Conservation (phyloP, 2,113 vertebrate species). For the Phainopepla nitens region DNA sequence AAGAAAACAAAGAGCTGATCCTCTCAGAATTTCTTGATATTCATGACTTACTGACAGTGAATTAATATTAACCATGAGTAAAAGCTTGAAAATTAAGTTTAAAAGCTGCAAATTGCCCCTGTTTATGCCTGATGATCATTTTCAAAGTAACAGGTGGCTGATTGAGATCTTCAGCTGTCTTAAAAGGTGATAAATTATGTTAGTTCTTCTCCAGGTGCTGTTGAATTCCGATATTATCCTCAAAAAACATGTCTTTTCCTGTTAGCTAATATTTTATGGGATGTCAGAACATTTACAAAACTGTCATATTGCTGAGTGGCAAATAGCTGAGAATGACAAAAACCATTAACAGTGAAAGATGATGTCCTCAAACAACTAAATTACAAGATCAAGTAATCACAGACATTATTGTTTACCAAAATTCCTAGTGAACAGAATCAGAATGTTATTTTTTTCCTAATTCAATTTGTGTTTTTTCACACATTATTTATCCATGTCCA, state of each 20-base stretch:
- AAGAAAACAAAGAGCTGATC: background rate
- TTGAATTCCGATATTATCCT: conserved; percentile 5
- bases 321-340: conserved; percentile 11
- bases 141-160: conserved; percentile 51
- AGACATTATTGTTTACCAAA: background rate
- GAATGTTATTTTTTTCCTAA: background rate
- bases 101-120: conserved; percentile 23
- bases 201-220: background rate
- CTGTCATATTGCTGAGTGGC: background rate
- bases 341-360: background rate
- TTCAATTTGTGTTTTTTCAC: background rate
- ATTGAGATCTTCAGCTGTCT: conserved; percentile 32
- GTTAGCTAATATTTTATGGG: conserved; percentile 37
- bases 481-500: background rate
- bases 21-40: background rate
- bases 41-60: conserved; percentile 1
- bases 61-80: conserved; percentile 25
- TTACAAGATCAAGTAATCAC: background rate
- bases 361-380: background rate
- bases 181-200: conserved; percentile 18
- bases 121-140: conserved; percentile 31
- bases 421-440: background rate
- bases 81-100: conserved; percentile 49
- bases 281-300: conserved; percentile 33
- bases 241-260: background rate